phyloP scores from a whole-genome alignment of 2,113 vertebrate genomes.

The Gopherus flavomarginatus region DNA sequence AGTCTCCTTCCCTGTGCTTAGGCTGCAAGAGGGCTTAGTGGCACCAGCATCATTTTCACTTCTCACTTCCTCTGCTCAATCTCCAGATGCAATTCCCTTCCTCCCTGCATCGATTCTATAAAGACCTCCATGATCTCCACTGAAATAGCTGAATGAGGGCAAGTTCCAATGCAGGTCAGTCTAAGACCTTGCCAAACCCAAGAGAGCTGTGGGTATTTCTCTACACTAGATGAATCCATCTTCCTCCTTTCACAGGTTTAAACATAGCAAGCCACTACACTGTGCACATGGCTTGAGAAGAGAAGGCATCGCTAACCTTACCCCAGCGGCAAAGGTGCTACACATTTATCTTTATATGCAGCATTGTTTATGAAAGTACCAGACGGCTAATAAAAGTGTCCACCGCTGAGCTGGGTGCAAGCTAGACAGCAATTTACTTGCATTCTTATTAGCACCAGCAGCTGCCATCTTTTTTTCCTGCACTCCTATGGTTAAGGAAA shows the following conservation, averaged over 20 bases:
- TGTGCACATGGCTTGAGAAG: not conserved
- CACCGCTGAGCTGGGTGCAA: slow-evolving; percentile 13
- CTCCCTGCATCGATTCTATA: not conserved
- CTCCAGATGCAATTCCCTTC: not conserved
- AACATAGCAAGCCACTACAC: not conserved
- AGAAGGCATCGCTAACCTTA: not conserved
- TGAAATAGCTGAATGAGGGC: not conserved
- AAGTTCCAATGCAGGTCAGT: not conserved
- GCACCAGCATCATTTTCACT: not conserved
- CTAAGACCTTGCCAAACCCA: slow-evolving; percentile 23
- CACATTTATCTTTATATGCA: not conserved
- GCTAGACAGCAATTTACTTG: not conserved
- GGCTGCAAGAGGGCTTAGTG: not conserved
- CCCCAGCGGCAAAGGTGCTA: not conserved
- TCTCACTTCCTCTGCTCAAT: not conserved
- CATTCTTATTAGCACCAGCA: slow-evolving; percentile 17
- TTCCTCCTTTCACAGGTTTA: not conserved
- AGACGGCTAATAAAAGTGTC: slow-evolving; percentile 3
- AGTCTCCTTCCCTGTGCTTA: not conserved
- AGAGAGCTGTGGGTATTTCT: slow-evolving; percentile 14
- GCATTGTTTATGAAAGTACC: not conserved
- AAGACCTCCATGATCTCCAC: not conserved
- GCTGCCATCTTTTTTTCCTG: slow-evolving; percentile 20
- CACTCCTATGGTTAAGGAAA: not conserved
- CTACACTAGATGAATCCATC: slow-evolving; percentile 22